Evolutionary conservation across 2,888 invertebrate species (phyloP).

Genomic region (Callinectes sapidus): DNA sequence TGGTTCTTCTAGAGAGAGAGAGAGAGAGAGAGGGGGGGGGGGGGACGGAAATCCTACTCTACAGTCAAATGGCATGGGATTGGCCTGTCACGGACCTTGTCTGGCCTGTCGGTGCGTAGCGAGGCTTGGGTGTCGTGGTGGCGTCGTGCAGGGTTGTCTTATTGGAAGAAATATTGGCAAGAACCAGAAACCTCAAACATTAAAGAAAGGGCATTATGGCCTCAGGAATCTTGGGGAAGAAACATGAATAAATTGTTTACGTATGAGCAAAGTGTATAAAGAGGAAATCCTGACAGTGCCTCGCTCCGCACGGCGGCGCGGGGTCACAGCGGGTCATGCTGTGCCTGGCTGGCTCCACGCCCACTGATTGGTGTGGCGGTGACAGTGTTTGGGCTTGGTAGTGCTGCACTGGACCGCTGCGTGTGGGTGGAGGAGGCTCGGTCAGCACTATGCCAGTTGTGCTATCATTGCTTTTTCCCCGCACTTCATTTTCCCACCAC

Average conservation of each 20-base stretch:
- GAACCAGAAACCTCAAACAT: neutral
- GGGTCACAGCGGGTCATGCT: too few relatives aligned
- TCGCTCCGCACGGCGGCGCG: too few relatives aligned
- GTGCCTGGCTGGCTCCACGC: neutral
- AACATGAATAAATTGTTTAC: neutral
- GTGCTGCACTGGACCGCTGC: neutral
- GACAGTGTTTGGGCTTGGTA: neutral
- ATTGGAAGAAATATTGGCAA: neutral
- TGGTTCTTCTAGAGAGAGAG: neutral
- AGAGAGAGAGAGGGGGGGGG: slow-evolving; percentile 32
- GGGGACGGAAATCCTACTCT: neutral
- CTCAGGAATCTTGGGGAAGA: neutral
- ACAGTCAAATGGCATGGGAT: slow-evolving; percentile 1
- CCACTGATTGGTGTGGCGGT: neutral
- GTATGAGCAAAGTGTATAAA: neutral
- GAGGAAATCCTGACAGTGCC: too few relatives aligned
- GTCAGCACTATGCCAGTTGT: neutral
- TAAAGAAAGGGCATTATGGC: neutral
- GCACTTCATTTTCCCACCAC: neutral
- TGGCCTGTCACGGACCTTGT: slow-evolving; percentile 6
- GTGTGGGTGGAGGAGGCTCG: neutral
- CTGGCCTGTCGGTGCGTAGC: neutral
- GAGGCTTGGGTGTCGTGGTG: neutral
- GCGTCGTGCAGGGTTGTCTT: neutral
- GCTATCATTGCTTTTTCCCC: neutral